phyloP scores from a whole-genome alignment of 1,140 invertebrate genomes.

The Mya arenaria region DNA sequence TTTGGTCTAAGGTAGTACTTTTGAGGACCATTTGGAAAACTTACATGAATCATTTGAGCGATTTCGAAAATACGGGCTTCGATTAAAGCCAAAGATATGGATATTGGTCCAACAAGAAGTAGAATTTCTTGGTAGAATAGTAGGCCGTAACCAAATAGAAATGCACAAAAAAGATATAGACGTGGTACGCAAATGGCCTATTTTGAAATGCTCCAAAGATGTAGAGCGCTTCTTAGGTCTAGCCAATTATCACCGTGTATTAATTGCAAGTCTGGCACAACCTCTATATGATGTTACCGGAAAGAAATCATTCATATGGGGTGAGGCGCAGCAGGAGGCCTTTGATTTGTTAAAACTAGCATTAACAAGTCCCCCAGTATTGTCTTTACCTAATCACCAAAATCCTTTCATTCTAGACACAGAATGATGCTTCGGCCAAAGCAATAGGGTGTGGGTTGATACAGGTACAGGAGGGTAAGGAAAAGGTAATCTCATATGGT shows the following conservation, averaged over 20 bases:
- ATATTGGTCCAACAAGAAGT: neutral
- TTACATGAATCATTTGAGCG: neutral
- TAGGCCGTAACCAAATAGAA: neutral
- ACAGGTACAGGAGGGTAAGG: neutral
- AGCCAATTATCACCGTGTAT: neutral
- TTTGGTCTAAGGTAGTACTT: neutral
- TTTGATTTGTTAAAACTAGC: neutral
- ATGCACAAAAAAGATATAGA: neutral
- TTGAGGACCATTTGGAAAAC: neutral
- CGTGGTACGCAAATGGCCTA: neutral
- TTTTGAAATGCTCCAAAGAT: neutral
- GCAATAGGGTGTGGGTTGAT: neutral
- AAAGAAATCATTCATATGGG: constrained; percentile 1
- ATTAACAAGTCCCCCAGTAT: neutral
- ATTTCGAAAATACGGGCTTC: neutral
- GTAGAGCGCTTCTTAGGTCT: neutral
- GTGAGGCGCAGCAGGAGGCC: neutral
- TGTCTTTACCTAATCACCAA: neutral
- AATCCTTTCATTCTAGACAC: constrained; percentile 19
- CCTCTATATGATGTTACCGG: neutral
- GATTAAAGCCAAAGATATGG: neutral
- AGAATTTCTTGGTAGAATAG: neutral
- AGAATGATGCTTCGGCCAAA: neutral
- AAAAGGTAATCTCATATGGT: neutral
- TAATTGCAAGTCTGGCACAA: neutral